Evolutionary conservation across 2,797 vertebrate species (phyloP), one percentile per base, ranked within the genome.

Genomic region (Macroramphosus scolopax): DNA sequence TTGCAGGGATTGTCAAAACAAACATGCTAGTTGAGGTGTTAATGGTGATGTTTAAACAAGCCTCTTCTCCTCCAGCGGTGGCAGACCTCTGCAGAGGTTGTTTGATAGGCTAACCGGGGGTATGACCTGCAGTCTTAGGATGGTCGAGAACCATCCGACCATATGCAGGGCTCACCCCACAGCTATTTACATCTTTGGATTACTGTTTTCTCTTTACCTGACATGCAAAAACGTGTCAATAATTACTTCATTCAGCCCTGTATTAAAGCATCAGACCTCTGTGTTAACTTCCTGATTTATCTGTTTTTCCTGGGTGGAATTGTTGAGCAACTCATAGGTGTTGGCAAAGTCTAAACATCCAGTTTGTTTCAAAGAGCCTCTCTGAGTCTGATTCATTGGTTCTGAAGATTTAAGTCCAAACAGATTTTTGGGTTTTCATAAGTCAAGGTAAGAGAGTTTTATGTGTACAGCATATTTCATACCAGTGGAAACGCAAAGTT

Each of bases 1-100:
- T 72, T 53, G 48, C 62, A 26, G 29, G 51, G 28, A 41, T 58
- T 36, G 50, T 57, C 80, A 73, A 77, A 83, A 76, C 77, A 86
- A 83, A 84, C 82, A 75, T 0, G 1, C 48, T 6, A 8, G 37
- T 76, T 75, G 65, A 68, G 42, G 78, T 83, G 83, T 64, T 76
- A 84, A 82, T 78, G 54, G 51, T 4, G 28, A 37, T 1, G 34
- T 59, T 77, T 50, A 56, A 64, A 55, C 52, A 10, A 13, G 47
- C 25, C 51, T 22, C 14, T 17, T 43, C 58, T 58, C 24, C 33
- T 59, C 45, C 63, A 60, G 58, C 71, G 50, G 59, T 55, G 34
- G 53, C 16, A n/a, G 5, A 31, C 34, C 1, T 34, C 51, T 32
- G 43, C 30, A 68, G 51, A 71, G 53, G 40, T n/a, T n/a, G n/a